Base-by-base conservation (phyloP, 2,888 invertebrate genomes). In the Troides oblongomaculatus region DNA sequence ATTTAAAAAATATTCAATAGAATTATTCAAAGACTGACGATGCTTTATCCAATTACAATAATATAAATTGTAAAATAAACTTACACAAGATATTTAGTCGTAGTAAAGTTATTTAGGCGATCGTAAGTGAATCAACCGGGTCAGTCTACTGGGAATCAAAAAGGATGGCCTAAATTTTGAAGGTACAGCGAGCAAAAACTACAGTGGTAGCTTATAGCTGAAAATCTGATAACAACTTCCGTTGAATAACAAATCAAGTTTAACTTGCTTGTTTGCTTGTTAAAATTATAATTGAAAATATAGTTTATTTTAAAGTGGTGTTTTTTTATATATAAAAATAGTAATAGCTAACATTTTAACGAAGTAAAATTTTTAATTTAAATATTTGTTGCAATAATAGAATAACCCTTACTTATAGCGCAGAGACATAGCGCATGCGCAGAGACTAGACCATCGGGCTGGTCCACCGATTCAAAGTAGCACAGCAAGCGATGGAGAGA, bases 221-320 rank as follows among this genome's bases (percentile, higher is more conserved):
- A 69, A 71, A 71, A 73, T 70, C 68, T 69, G 73, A 70, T 73
- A 73, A 70, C 68, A 64, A 39, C 56, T 60, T 60, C 64, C 14
- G 60, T 60, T 60, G 61, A 69, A 69, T 64, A 64, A 69, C 64
- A 69, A 43, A 68, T 68, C 50, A 64, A 64, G 39, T 69, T 69
- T 60, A 50, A 64, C 18, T n/a, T 50, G 17, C 17, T 14, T 17
- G 17, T 50, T 50, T 14, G 50, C 17, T 50, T 50, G 4, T 50
- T 50, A 50, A 50, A 17, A 50, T 39, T 8, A 6, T 39, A 3
- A 3, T 39, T 39, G 10, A 1, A 39, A 6, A 39, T 39, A 39
- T 10, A 39, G 39, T 39, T 8, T 39, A 10, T 6, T 7, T 10
- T 39, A 39, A 10, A 7, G 7, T 39, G 8, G 39, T 39, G 10